Evolutionary conservation across 2,888 invertebrate species (phyloP).

Genomic region (Tachystola acroxantha): DNA sequence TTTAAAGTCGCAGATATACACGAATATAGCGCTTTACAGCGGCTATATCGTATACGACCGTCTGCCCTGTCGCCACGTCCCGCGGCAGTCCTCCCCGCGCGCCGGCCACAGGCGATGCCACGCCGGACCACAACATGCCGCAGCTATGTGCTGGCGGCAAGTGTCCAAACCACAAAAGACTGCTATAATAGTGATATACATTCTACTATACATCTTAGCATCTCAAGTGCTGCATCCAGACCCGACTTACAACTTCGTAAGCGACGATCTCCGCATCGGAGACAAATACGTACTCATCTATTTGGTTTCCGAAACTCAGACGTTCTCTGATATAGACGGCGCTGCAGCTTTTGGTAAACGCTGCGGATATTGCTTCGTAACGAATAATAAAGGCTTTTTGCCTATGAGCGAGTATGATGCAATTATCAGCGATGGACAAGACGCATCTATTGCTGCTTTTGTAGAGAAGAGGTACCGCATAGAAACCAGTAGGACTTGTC

Average conservation of each 20-base stretch:
- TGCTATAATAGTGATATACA: constrained; percentile 18
- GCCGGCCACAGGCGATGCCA: too few species aligned
- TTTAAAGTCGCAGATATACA: too few species aligned
- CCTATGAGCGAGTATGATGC: constrained; percentile 50
- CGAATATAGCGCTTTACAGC: too few species aligned
- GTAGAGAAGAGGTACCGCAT: constrained; percentile 36
- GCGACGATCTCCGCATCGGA: constrained; percentile 38
- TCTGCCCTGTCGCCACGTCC: too few species aligned
- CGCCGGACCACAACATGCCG: constrained; percentile 7
- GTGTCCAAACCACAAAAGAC: constrained; percentile 38
- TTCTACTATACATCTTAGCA: constrained; percentile 17
- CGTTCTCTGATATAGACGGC: constrained; percentile 38
- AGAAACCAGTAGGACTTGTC: constrained; percentile 29
- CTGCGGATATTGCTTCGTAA: constrained; percentile 46
- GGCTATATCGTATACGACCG: too few species aligned
- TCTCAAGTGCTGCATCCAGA: constrained; percentile 41
- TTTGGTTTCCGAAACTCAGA: constrained; percentile 31
- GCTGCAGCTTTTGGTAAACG: constrained; percentile 35
- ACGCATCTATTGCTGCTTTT: constrained; percentile 24
- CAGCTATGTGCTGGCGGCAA: constrained; percentile 42
- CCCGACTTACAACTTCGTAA: constrained; percentile 31
- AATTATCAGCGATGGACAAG: constrained; percentile 21
- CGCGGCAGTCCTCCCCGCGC: too few species aligned
- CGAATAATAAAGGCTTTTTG: constrained; percentile 48
- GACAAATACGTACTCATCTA: constrained; percentile 42